These are phyloP conservation scores for Philonicus albiceps DNA, from an alignment of 2,888 invertebrate genomes.

Conservation along the genomic window DNA sequence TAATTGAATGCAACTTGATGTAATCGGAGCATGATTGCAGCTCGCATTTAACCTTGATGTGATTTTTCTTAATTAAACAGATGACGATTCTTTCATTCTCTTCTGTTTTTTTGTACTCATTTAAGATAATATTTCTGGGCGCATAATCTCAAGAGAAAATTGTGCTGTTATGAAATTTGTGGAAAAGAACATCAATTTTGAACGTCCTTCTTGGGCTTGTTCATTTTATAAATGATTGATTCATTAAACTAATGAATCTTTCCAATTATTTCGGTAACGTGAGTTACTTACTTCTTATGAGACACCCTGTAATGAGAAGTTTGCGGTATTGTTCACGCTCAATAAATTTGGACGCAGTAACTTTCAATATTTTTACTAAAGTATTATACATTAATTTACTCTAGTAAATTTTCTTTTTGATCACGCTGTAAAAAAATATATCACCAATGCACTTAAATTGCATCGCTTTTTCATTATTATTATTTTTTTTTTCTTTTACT, in stretches of 20 bases:
- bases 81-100: neutral
- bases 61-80: constrained; percentile 34
- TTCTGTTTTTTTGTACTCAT: neutral
- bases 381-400: too few species aligned
- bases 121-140: neutral
- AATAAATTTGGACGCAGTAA: too few species aligned
- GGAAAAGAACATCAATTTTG: neutral
- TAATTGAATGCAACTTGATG: constrained; percentile 36
- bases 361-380: too few species aligned
- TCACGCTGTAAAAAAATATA: neutral
- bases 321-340: too few species aligned
- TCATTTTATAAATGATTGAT: neutral
- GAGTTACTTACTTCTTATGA: too few species aligned
- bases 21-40: constrained; percentile 40
- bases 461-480: neutral
- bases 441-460: neutral
- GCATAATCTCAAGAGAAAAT: neutral
- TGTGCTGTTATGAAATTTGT: neutral
- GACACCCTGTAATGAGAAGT: too few species aligned
- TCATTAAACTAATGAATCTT: neutral
- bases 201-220: neutral
- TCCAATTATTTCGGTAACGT: neutral
- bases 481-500: neutral
- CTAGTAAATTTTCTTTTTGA: too few species aligned
- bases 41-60: constrained; percentile 22